These are phyloP conservation scores for Glareola pratincola DNA, from an alignment of 2,113 vertebrate genomes.

Conservation along the genomic window DNA sequence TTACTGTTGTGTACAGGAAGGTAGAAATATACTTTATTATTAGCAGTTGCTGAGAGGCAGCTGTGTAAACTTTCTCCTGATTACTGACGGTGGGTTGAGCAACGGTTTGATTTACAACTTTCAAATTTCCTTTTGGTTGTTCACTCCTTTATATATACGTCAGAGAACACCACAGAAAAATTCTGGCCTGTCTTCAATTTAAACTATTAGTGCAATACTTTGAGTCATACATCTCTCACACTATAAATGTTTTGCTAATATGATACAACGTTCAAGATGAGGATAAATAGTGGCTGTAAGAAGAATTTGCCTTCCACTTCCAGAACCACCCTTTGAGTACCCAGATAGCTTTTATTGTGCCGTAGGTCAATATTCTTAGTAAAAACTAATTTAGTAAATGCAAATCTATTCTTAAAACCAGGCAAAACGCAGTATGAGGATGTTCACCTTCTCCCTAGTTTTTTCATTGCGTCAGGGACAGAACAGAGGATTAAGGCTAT, in stretches of 20 bases:
- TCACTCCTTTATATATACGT: not conserved
- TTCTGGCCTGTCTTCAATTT: not conserved
- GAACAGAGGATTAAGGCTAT: not conserved
- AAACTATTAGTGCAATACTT: constrained; percentile 21
- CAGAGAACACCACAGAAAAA: not conserved
- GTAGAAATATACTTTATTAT: not conserved
- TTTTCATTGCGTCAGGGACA: not conserved
- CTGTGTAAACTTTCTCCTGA: constrained; percentile 9
- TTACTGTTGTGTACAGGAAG: not conserved
- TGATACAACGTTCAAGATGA: not conserved
- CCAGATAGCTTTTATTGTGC: not conserved
- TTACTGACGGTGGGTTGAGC: not conserved
- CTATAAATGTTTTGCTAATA: constrained; percentile 56
- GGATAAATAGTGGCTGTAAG: not conserved
- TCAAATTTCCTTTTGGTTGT: not conserved
- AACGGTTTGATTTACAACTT: constrained; percentile 23
- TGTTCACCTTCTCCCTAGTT: not conserved
- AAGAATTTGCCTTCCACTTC: not conserved
- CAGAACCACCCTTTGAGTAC: not conserved
- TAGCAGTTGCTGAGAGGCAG: not conserved
- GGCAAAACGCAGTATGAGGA: not conserved
- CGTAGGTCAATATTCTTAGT: not conserved
- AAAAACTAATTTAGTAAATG: not conserved
- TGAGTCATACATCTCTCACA: not conserved
- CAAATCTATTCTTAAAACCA: not conserved